These are phyloP conservation scores for Gallinago nigripennis DNA, from an alignment of 2,797 vertebrate genomes.

Conservation along the genomic window DNA sequence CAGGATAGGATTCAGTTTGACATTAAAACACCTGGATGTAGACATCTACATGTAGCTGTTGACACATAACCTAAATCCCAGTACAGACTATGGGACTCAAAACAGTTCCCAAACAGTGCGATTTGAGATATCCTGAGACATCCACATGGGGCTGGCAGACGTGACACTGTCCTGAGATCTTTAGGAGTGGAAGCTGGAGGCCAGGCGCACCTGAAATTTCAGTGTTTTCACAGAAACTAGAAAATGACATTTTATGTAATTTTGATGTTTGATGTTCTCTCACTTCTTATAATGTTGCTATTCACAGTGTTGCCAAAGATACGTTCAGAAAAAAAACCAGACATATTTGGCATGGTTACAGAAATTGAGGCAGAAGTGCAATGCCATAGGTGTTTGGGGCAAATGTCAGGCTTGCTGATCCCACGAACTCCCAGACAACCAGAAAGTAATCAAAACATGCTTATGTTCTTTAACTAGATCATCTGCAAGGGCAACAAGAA, in stretches of 20 bases:
- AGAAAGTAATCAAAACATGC: accelerated
- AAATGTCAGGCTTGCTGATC: not conserved
- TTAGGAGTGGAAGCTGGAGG: not conserved
- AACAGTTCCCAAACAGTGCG: not conserved
- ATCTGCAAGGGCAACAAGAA: not conserved
- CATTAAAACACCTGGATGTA: not conserved
- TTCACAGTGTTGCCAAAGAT: not conserved
- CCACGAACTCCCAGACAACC: not conserved
- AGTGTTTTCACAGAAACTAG: not conserved
- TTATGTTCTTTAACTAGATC: not conserved
- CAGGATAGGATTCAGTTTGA: not conserved
- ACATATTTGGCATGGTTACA: not conserved
- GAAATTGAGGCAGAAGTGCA: not conserved
- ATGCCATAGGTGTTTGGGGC: not conserved
- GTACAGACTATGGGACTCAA: not conserved
- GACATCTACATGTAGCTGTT: not conserved
- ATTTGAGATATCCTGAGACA: not conserved
- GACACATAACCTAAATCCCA: not conserved
- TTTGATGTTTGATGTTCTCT: not conserved
- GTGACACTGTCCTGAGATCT: not conserved
- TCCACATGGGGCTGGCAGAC: not conserved
- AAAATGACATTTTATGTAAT: not conserved
- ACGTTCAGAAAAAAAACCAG: not conserved
- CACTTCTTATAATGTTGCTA: not conserved
- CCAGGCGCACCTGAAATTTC: not conserved